Evolutionary conservation across 1,140 invertebrate genomes (phyloP).

Genomic region (Megalopta genalis): DNA sequence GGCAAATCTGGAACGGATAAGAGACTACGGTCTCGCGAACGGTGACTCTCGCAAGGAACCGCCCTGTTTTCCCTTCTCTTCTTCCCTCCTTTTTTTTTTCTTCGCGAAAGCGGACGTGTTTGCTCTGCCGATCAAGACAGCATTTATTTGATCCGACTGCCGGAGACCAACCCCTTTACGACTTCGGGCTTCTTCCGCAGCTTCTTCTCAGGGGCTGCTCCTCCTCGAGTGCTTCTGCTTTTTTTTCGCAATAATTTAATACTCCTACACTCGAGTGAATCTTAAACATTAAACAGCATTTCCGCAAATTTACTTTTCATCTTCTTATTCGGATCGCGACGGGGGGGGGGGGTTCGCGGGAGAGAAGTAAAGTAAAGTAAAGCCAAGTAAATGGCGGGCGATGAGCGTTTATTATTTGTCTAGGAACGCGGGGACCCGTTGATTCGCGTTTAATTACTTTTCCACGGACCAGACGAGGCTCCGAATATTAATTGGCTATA

Average conservation of each 20-base stretch:
- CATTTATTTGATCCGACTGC: conserved; percentile 68
- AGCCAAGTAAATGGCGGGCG: background rate
- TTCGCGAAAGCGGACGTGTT: conserved; percentile 41
- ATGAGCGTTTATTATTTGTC: background rate
- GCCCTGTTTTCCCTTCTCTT: background rate
- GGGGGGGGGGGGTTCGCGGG: too few species aligned
- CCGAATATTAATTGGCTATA: too few species aligned
- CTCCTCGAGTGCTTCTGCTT: too few species aligned
- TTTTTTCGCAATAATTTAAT: conserved; percentile 24
- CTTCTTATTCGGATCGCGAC: background rate
- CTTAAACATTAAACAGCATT: conserved; percentile 29
- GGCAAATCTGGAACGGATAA: conserved; percentile 37
- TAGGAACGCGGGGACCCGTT: background rate
- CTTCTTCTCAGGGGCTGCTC: background rate
- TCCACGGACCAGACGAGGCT: background rate
- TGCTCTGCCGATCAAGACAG: conserved; percentile 61
- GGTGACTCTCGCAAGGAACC: conserved; percentile 14
- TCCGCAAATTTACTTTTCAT: conserved; percentile 1
- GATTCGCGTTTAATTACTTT: background rate
- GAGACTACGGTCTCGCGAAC: conserved; percentile 40
- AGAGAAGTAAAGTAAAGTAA: too few species aligned
- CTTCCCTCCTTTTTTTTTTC: background rate
- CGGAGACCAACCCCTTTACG: conserved; percentile 26
- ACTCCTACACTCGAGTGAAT: conserved; percentile 5
- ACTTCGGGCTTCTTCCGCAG: background rate